Evolutionary conservation across 2,797 vertebrate genomes (phyloP).

Genomic region (Pitangus sulphuratus): DNA sequence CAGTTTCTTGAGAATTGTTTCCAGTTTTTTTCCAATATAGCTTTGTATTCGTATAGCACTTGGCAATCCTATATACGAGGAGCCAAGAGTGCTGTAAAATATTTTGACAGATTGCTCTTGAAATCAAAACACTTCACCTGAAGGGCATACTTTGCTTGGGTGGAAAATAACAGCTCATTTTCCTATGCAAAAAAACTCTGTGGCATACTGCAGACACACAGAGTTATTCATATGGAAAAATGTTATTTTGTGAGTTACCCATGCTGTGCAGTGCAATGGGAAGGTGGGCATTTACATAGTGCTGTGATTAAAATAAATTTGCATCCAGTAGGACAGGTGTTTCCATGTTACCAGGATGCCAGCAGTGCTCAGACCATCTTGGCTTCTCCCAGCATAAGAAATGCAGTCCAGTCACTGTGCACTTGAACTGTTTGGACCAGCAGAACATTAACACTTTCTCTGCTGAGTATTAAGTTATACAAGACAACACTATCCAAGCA

Average conservation of each 20-base stretch:
- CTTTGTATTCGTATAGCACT: background rate
- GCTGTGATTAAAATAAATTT: slow-evolving; percentile 39
- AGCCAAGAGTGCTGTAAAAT: background rate
- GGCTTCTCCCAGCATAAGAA: background rate
- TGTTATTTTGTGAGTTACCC: background rate
- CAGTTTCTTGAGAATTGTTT: background rate
- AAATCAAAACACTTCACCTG: slow-evolving; percentile 46
- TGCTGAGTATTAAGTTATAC: background rate
- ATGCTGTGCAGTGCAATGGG: background rate
- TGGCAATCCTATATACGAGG: background rate
- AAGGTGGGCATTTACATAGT: slow-evolving; percentile 21
- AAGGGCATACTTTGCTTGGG: slow-evolving; percentile 13
- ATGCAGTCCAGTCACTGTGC: background rate
- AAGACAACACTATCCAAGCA: background rate
- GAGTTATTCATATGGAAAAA: background rate
- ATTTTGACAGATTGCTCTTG: background rate
- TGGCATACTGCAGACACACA: background rate
- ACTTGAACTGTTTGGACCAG: background rate
- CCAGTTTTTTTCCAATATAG: background rate
- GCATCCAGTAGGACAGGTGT: background rate
- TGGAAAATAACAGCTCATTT: slow-evolving; percentile 53
- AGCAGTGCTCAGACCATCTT: background rate
- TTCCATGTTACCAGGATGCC: background rate
- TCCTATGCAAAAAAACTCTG: slow-evolving; percentile 38
- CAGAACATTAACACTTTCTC: background rate